These are phyloP conservation scores for Platycercus adscitus DNA, from an alignment of 2,113 vertebrate species.

Conservation along the genomic window DNA sequence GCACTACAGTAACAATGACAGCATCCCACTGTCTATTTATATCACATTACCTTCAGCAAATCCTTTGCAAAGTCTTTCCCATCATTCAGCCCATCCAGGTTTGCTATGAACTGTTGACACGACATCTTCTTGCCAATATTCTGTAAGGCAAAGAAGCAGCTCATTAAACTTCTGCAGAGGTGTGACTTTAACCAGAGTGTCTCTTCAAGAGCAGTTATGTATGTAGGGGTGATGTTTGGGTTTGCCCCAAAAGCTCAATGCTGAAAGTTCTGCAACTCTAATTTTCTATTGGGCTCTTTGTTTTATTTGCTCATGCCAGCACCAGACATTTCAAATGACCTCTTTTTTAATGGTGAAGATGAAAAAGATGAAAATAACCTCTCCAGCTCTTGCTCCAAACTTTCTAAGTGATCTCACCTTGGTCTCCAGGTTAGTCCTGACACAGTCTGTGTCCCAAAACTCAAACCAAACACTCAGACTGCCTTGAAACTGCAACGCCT, in stretches of 20 bases:
- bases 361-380: neutral
- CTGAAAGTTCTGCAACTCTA: neutral
- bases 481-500: neutral
- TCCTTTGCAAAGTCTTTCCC: constrained; percentile 95
- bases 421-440: neutral
- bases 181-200: neutral
- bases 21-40: neutral
- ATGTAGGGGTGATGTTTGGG: neutral
- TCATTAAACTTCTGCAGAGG: neutral
- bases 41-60: constrained; percentile 86
- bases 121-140: constrained; percentile 99
- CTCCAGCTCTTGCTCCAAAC: neutral
- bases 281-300: neutral
- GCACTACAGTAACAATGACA: neutral
- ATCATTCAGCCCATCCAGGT: constrained; percentile 92
- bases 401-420: neutral
- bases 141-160: constrained; percentile 75
- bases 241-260: neutral
- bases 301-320: neutral
- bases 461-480: neutral
- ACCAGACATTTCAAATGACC: neutral
- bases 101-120: constrained; percentile 93
- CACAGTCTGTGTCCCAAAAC: neutral
- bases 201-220: neutral
- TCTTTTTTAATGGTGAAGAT: neutral